These are phyloP conservation scores for Antheraea yamamai DNA, from an alignment of 2,888 invertebrate species.

Conservation along the genomic window DNA sequence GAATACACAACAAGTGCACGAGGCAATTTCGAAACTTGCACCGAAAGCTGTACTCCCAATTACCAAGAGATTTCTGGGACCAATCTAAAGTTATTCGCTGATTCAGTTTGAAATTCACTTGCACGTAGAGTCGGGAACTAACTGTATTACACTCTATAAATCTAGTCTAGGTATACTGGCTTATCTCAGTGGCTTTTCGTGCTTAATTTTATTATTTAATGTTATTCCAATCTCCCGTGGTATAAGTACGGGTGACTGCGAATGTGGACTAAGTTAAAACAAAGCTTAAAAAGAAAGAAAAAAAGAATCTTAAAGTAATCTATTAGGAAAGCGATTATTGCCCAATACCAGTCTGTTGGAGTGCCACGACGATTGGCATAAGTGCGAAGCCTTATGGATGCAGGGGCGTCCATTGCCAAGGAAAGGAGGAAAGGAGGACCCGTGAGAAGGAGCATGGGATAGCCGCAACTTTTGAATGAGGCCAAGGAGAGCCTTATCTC, in stretches of 20 bases:
- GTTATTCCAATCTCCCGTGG: neutral
- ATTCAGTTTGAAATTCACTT: constrained; percentile 9
- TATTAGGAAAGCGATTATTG: too few species aligned
- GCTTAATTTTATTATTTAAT: neutral
- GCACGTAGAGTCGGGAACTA: neutral
- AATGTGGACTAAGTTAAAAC: too few species aligned
- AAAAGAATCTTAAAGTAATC: too few species aligned
- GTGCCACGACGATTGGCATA: too few species aligned
- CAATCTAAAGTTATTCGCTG: constrained; percentile 24
- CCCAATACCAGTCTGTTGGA: too few species aligned
- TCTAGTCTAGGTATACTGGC: neutral
- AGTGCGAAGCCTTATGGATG: too few species aligned
- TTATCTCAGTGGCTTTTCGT: neutral
- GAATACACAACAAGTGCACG: constrained; percentile 17
- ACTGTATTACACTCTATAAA: neutral
- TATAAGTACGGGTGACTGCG: neutral
- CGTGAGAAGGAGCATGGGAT: too few species aligned
- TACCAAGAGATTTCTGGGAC: constrained; percentile 23
- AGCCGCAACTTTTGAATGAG: too few species aligned
- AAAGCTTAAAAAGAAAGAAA: too few species aligned
- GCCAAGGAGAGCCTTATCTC: too few species aligned
- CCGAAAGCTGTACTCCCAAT: constrained; percentile 18
- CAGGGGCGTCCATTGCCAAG: too few species aligned
- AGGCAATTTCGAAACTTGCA: constrained; percentile 1
- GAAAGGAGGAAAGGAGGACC: too few species aligned